A percentile compares a stretch with the other conserved stretches of the same genome.
Conservation (phyloP, 2,797 vertebrate genomes). For the Sylvilagus floridanus region DNA sequence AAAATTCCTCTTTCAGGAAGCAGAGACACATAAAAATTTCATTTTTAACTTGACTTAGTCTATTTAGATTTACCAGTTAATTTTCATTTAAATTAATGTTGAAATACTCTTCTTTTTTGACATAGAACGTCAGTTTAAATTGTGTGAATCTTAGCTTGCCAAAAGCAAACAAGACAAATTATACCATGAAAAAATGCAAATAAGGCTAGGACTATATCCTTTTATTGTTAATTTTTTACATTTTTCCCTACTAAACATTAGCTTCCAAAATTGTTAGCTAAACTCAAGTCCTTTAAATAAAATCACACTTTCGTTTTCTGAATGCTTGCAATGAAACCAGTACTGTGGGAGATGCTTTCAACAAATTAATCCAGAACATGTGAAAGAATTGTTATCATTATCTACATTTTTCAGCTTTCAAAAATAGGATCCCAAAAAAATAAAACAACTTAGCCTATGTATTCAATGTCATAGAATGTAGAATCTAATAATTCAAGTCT, state of each 20-base stretch:
- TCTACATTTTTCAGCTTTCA: neutral
- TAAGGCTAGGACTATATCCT: neutral
- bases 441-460: neutral
- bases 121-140: slow-evolving; percentile 11
- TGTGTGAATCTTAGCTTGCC: neutral
- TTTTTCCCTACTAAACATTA: neutral
- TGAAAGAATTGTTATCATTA: neutral
- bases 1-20: slow-evolving; percentile 24
- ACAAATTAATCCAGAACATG: neutral
- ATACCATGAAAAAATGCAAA: neutral
- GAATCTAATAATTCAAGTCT: neutral
- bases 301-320: slow-evolving; percentile 3
- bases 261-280: neutral
- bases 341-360: neutral
- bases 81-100: slow-evolving; percentile 26
- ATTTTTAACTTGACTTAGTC: neutral
- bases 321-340: neutral
- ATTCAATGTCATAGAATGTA: neutral
- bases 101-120: neutral
- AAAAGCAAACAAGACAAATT: slow-evolving; percentile 43
- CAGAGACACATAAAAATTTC: neutral
- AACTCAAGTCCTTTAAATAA: neutral
- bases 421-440: neutral
- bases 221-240: neutral
- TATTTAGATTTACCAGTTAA: neutral